Base-by-base conservation (phyloP, 2,888 invertebrate genomes). In the Portevinia maculata region DNA sequence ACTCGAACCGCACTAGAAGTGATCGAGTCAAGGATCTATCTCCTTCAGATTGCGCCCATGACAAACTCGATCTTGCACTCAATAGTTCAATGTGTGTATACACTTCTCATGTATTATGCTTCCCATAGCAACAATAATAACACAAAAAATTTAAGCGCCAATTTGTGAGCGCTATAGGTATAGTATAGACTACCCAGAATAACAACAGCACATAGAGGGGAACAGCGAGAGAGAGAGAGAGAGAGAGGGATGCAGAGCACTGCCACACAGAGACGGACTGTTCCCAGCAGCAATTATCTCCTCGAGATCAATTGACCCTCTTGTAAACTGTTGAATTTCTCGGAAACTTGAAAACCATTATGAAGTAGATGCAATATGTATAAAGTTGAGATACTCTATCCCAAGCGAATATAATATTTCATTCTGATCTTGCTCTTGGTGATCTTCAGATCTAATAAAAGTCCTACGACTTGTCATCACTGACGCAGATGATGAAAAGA, bases 1-100 rank as follows among this genome's bases (percentile, higher is more conserved):
- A 78, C 78, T 78, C 60, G 48, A 39, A 39, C 39, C 39, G 39
- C 39, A 73, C 71, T 83, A 76, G 30, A 78, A 78, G 65, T 83
- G 78, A 83, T 73, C 60, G 50, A 83, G 78, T 83, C 78, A 83
- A 83, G 83, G 83, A 83, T 71, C 69, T 21, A 44, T 32, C 73
- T 83, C 59, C 71, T 78, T 67, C 83, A 60, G 48, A 71, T 71
- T 71, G 65, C 75, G 39, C 75, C 75, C 70, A 81, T 52, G 59
- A 71, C 28, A 75, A 32, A 60, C 65, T 60, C 50, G 55, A 44
- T 67, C 64, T 52, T 44, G 44, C 73, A 79, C 73, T 79, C 62
- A 44, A 65, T 70, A 59, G 62, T 64, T 75, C 67, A 62, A 74
- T 55, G 24, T 57, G 21, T 57, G 15, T 24, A 50, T n/a, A 46